phyloP scores from a whole-genome alignment of 2,888 invertebrate species.

The Phyto melanocephala region DNA sequence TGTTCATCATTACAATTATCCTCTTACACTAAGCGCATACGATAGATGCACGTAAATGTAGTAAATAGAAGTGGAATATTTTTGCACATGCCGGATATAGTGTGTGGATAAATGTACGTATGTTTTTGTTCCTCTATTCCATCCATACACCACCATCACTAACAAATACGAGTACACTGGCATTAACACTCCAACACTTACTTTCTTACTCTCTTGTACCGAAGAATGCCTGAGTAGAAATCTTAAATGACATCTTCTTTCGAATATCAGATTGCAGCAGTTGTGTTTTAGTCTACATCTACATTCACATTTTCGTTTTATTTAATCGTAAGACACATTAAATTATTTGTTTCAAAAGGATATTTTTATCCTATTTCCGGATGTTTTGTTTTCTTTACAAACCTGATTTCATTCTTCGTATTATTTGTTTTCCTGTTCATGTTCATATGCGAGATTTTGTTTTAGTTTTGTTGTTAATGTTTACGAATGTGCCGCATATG shows the following conservation, averaged over 20 bases:
- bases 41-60: slow-evolving; percentile 38
- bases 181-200: slow-evolving; percentile 28
- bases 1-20: slow-evolving; percentile 42
- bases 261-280: slow-evolving; percentile 65
- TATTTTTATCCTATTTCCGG: slow-evolving; percentile 64
- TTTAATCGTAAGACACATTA: slow-evolving; percentile 32
- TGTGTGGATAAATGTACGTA: slow-evolving; percentile 30
- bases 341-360: slow-evolving; percentile 32
- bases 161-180: slow-evolving; percentile 1
- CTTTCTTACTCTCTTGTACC: neutral
- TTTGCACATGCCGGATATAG: slow-evolving; percentile 73
- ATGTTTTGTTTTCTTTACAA: slow-evolving; percentile 48
- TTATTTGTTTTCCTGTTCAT: slow-evolving; percentile 46
- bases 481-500: slow-evolving; percentile 53
- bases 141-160: slow-evolving; percentile 36
- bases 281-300: slow-evolving; percentile 56
- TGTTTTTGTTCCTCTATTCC: slow-evolving; percentile 10
- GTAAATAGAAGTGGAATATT: slow-evolving; percentile 63
- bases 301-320: slow-evolving; percentile 19
- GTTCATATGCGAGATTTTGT: slow-evolving; percentile 14
- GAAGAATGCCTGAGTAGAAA: slow-evolving; percentile 27
- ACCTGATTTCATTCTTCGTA: slow-evolving; percentile 45
- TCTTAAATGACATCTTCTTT: slow-evolving; percentile 61
- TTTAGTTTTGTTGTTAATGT: slow-evolving; percentile 3
- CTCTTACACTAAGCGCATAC: slow-evolving; percentile 46